Conservation (phyloP, 2,113 vertebrate species). For the Otocyon megalotis region DNA sequence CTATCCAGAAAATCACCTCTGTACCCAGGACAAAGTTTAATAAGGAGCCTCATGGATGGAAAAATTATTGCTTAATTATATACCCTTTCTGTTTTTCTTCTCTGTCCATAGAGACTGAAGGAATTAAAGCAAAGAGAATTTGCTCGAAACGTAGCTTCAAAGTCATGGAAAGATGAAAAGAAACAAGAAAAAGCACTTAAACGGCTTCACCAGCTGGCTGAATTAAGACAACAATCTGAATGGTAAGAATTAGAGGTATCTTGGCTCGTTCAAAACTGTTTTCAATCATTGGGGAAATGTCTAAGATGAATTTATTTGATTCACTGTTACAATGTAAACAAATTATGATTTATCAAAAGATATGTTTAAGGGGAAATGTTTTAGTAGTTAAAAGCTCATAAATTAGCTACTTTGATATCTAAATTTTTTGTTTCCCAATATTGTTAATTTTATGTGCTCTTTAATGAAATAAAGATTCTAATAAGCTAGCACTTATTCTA, state of each 20-base stretch:
- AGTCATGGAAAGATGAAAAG: constrained; percentile 99
- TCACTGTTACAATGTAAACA: neutral
- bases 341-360: constrained; percentile 31
- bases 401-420: constrained; percentile 67
- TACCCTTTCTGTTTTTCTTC: constrained; percentile 58
- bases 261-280: neutral
- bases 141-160: constrained; percentile 98
- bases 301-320: neutral
- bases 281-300: constrained; percentile 63
- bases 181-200: constrained; percentile 98
- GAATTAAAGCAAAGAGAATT: constrained; percentile 99
- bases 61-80: constrained; percentile 19
- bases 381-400: constrained; percentile 66
- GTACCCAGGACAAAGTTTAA: neutral
- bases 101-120: constrained; percentile 93
- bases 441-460: constrained; percentile 57
- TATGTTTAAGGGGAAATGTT: constrained; percentile 40
- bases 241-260: constrained; percentile 87
- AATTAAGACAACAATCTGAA: constrained; percentile 94
- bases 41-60: neutral
- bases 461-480: constrained; percentile 45
- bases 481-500: constrained; percentile 45
- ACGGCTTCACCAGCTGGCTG: constrained; percentile 95
- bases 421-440: neutral
- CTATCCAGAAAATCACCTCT: neutral